Evolutionary conservation across 2,113 vertebrate species (phyloP).

Genomic region (Empidonax traillii): DNA sequence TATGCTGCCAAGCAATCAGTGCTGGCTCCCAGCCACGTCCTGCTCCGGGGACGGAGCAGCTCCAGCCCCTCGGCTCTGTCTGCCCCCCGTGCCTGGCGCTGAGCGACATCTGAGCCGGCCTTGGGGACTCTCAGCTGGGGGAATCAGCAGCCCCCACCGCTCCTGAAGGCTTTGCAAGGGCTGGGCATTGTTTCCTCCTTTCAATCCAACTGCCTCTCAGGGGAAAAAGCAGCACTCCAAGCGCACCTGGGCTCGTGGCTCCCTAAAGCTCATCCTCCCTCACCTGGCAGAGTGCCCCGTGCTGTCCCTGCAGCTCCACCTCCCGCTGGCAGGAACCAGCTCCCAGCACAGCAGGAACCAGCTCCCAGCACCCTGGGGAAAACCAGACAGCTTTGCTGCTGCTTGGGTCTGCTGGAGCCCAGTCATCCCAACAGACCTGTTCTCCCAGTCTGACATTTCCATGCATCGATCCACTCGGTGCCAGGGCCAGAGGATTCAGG

Average conservation of each 20-base stretch:
- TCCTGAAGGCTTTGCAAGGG: background rate
- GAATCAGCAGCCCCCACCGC: background rate
- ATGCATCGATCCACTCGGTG: background rate
- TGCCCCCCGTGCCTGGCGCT: background rate
- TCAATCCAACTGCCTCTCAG: background rate
- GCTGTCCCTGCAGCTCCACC: background rate
- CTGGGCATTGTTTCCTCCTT: background rate
- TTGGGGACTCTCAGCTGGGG: background rate
- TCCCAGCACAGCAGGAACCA: background rate
- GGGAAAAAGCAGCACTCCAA: background rate
- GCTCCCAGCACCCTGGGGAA: background rate
- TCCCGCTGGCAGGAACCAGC: background rate
- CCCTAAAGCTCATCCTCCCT: background rate
- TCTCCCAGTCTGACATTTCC: slow-evolving; percentile 2
- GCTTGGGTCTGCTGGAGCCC: background rate
- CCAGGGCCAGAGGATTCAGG: background rate
- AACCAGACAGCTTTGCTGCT: background rate
- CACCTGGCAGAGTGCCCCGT: background rate
- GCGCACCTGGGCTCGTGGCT: background rate
- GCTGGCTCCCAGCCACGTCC: background rate
- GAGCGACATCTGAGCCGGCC: background rate
- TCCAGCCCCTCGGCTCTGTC: background rate
- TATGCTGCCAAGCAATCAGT: background rate
- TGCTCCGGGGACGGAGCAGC: background rate
- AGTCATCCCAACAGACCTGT: background rate